Evolutionary conservation across 2,888 invertebrate genomes (phyloP).

Genomic region (Dolichopus griseipennis): DNA sequence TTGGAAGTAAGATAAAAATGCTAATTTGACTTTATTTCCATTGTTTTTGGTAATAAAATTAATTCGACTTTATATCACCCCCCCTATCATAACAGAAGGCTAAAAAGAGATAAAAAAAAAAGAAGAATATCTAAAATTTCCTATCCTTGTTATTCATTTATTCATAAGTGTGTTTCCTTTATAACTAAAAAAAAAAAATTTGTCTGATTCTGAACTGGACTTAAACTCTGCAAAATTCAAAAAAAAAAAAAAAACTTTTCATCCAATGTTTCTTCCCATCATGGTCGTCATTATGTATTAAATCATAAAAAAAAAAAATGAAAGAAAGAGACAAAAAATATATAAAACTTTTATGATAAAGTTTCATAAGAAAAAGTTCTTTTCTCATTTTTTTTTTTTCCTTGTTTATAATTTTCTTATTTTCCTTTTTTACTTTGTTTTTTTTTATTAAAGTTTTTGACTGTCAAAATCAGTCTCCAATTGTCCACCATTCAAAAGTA

Average conservation of each 20-base stretch:
- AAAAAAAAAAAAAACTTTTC: too few species aligned
- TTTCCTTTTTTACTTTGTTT: neutral
- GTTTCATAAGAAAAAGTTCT: neutral
- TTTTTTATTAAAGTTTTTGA: neutral
- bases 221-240: too few species aligned
- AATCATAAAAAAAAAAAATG: neutral
- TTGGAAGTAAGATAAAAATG: too few species aligned
- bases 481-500: neutral
- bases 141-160: neutral
- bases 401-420: neutral
- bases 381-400: neutral
- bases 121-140: neutral
- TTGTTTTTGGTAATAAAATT: too few species aligned
- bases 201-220: neutral
- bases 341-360: neutral
- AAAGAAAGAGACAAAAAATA: neutral
- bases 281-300: too few species aligned
- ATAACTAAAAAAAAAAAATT: too few species aligned
- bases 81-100: too few species aligned
- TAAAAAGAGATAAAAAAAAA: too few species aligned
- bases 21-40: too few species aligned
- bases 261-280: too few species aligned
- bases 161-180: neutral
- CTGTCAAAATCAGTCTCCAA: neutral
- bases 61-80: too few species aligned